These are phyloP conservation scores for Agrochola lychnidis DNA, from an alignment of 2,888 invertebrate genomes.

Conservation along the genomic window DNA sequence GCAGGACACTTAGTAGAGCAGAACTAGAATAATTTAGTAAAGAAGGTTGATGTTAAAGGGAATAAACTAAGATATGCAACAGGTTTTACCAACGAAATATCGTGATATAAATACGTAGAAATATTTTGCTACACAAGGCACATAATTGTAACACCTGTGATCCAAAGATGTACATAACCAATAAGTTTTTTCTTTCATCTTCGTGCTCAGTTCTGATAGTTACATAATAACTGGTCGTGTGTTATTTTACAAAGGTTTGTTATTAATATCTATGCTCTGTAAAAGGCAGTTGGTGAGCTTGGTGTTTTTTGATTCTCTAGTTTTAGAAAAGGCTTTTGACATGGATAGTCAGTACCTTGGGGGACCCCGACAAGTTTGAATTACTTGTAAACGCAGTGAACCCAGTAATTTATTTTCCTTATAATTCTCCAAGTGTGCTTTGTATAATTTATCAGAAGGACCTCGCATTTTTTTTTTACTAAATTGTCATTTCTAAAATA, in stretches of 20 bases:
- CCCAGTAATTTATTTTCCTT: background rate
- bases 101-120: background rate
- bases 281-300: background rate
- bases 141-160: background rate
- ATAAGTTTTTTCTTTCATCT: background rate
- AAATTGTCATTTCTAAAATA: background rate
- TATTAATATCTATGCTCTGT: background rate
- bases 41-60: too few relatives aligned
- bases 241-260: background rate
- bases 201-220: background rate
- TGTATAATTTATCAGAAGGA: background rate
- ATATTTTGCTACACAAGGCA: background rate
- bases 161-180: background rate
- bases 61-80: background rate
- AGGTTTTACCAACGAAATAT: background rate
- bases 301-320: background rate
- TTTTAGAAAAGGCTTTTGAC: background rate
- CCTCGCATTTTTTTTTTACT: too few relatives aligned
- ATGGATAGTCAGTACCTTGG: background rate
- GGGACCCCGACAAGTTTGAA: background rate
- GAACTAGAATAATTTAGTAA: too few relatives aligned
- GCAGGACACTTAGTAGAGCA: too few relatives aligned
- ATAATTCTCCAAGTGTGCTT: background rate
- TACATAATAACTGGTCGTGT: background rate
- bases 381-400: background rate